phyloP scores from a whole-genome alignment of 2,797 vertebrate species.

The Xenentodon cancila region DNA sequence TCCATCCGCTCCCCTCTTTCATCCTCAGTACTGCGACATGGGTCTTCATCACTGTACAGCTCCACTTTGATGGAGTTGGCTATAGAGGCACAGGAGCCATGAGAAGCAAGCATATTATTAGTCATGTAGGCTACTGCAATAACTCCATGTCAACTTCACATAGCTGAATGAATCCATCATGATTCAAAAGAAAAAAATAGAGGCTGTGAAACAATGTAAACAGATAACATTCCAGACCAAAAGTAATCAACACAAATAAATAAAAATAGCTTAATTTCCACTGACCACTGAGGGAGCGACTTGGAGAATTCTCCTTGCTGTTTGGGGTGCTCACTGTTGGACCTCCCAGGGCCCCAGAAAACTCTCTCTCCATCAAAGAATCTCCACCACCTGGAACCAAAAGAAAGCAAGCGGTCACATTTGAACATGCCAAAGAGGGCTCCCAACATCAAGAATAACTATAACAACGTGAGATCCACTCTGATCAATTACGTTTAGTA shows the following conservation, averaged over 20 bases:
- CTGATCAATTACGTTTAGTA: too few species aligned
- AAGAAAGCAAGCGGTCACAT: constrained; percentile 3
- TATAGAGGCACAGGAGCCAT: constrained; percentile 55
- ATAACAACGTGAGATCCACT: too few species aligned
- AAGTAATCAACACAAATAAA: not conserved
- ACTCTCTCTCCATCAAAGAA: constrained; percentile 96
- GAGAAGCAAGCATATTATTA: not conserved
- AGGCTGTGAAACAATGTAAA: not conserved
- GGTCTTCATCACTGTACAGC: constrained; percentile 97
- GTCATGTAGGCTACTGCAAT: not conserved
- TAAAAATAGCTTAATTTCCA: constrained; percentile 28
- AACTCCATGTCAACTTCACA: not conserved
- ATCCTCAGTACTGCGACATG: constrained; percentile 86
- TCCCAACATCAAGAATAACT: too few species aligned
- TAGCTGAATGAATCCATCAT: not conserved
- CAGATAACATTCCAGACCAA: not conserved
- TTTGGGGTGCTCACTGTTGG: constrained; percentile 95
- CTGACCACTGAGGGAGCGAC: constrained; percentile 93
- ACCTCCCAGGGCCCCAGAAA: constrained; percentile 90
- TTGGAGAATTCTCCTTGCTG: constrained; percentile 95
- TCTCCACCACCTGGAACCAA: constrained; percentile 89
- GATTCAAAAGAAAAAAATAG: constrained; percentile 1
- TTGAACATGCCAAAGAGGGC: not conserved
- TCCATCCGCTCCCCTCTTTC: constrained; percentile 86
- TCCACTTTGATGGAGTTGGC: constrained; percentile 98